Evolutionary conservation across 2,888 invertebrate genomes (phyloP).

Genomic region (Luperina testacea): DNA sequence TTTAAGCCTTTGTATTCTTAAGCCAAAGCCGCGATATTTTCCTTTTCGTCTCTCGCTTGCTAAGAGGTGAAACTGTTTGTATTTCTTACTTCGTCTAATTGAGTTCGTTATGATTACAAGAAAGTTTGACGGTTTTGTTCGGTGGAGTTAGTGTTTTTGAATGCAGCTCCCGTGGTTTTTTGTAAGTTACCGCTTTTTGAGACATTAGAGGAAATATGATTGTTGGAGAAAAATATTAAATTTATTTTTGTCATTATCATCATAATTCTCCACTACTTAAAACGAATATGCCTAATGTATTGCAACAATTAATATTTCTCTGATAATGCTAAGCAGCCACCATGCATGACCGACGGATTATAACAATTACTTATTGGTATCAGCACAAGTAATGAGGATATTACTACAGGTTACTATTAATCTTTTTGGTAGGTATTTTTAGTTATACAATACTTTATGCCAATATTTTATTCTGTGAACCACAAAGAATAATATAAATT

Average conservation of each 20-base stretch:
- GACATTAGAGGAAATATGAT: not conserved
- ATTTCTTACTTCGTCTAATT: conserved; percentile 49
- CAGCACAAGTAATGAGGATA: not conserved
- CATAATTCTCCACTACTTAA: not conserved
- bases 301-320: not conserved
- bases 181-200: not conserved
- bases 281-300: too few relatives aligned
- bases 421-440: not conserved
- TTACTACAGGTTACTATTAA: not conserved
- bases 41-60: conserved; percentile 25
- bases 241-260: not conserved
- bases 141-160: conserved; percentile 1
- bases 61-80: conserved; percentile 45
- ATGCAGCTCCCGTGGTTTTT: not conserved
- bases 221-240: not conserved
- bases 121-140: not conserved
- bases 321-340: not conserved
- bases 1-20: conserved; percentile 40
- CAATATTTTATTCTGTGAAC: not conserved
- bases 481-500: not conserved
- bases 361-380: not conserved
- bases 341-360: not conserved
- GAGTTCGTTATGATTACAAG: conserved; percentile 46
- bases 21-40: conserved; percentile 47
- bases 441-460: not conserved